Base-by-base conservation (phyloP, 1,140 invertebrate genomes). In the Drosophila biarmipes region DNA sequence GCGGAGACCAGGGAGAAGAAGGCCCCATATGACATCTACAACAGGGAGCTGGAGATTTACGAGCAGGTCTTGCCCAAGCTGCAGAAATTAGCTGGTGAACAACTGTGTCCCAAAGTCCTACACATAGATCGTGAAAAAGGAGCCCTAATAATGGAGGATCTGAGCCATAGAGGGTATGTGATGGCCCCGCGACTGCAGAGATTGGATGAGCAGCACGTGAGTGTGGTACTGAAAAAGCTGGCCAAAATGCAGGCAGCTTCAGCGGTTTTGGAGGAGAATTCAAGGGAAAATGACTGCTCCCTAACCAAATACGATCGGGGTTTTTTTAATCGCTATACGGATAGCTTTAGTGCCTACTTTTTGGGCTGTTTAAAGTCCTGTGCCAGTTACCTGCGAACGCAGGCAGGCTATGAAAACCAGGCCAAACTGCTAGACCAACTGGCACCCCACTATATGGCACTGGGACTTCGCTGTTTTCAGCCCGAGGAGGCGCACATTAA, bases 171-270 rank as follows among this genome's bases (percentile, higher is more conserved):
- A 4, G 74, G 63, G 15, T 91, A 54, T 49, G 51, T 62, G 4
- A 94, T 95, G 93, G 92, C 93, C 0, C 80, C 93, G 61, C 90
- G 94, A 24, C 74, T 93, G n/a, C 55, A 84, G 34, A 93, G 94
- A 10, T 81, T 95, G 17, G 93, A 95, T 80, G 67, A 93, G 48
- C 59, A 91, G 6, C 94, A 94, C 64, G 84, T 90, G 19, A 69
- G 92, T 55, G 49, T 94, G 17, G 93, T 94, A 7, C 67, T 95
- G 5, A 76, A 81, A 7, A 93, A 93, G 57, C 61, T 95, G 49
- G 94, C 93, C 0, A 93, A 81, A 73, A 92, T 94, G 71, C 94
- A 95, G 58, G 94, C 93, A 1, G 78, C 92, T 7, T 93, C 94
- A 1, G 63, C 67, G 1, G 57, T 90, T 14, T 38, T 90, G n/a